Base-by-base conservation (phyloP, 2,888 invertebrate genomes). In the Herminia tarsipennalis region DNA sequence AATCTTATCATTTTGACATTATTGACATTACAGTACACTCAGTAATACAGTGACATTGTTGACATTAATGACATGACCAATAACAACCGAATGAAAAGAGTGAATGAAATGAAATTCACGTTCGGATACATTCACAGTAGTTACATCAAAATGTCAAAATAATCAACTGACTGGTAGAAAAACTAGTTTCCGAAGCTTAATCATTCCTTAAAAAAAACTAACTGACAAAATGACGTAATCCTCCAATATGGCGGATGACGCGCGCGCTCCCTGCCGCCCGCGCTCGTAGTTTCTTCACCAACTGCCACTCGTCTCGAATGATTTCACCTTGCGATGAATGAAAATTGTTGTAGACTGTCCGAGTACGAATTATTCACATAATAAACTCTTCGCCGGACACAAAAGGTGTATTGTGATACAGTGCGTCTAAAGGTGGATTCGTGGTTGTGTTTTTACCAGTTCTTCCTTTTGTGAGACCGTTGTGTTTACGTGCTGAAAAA, bases 171-270 rank as follows among this genome's bases (percentile, higher is more conserved):
- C 33, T 29, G 45, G 55, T 42, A 37, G 37, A 55, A 66, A 51
- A 56, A 56, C 67, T 30, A 18, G 59, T 63, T 59, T 47, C 39
- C 43, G 22, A 63, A 66, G 52, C 56, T 50, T 41, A 46, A 33
- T 47, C 59, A 63, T 48, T 3, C 27, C 18, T 42, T 3, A 59
- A 30, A 67, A 62, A 67, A 68, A 53, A 37, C 57, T 57, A 37
- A 58, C 60, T 56, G 45, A 62, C 48, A 38, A 49, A 74, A 81
- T 90, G 90, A 90, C 90, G 90, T 90, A 89, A 90, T 84, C 78
- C 41, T 76, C 74, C 81, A 90, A 89, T 86, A 90, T 90, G 90
- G 90, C 90, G 90, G 79, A 87, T 89, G 90, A 90, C 90, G 90
- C 90, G 88, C 81, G 83, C 78, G 64, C 74, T 73, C 78, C 75